Evolutionary conservation across 1,140 invertebrate species (phyloP).

Genomic region (Drusus annulatus): DNA sequence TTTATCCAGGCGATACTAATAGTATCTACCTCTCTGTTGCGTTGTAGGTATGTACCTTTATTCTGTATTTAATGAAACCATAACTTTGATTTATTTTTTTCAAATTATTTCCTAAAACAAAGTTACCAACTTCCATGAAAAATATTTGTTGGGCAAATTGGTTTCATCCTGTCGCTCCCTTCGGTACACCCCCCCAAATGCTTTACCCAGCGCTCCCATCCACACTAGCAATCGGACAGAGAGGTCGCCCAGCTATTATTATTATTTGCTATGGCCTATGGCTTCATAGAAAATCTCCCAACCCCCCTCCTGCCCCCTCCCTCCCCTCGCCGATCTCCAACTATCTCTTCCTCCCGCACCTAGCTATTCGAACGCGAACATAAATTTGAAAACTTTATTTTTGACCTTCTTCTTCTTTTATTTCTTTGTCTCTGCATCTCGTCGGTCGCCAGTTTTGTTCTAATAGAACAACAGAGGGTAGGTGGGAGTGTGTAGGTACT

Average conservation of each 20-base stretch:
- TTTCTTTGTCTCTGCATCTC: slow-evolving; percentile 39
- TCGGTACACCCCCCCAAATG: neutral
- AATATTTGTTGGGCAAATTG: too few relatives aligned
- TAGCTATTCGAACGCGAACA: slow-evolving; percentile 40
- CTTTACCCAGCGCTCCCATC: slow-evolving; percentile 8
- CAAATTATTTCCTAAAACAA: too few relatives aligned
- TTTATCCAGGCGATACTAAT: too few relatives aligned
- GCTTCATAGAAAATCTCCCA: slow-evolving; percentile 50
- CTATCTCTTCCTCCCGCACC: neutral
- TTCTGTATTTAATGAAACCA: too few relatives aligned
- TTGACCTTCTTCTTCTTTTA: slow-evolving; percentile 29
- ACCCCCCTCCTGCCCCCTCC: neutral
- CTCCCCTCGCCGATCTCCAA: neutral
- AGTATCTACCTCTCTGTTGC: too few relatives aligned
- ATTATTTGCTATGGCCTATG: slow-evolving; percentile 55
- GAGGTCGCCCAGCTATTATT: slow-evolving; percentile 45
- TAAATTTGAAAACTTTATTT: slow-evolving; percentile 57
- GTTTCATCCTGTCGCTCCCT: slow-evolving; percentile 14
- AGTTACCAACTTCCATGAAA: too few relatives aligned
- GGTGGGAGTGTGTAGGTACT: slow-evolving; percentile 12
- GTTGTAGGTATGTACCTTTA: too few relatives aligned
- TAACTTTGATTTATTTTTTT: too few relatives aligned
- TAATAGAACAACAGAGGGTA: neutral
- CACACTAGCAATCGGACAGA: slow-evolving; percentile 4
- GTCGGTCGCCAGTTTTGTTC: neutral